Evolutionary conservation across 2,888 invertebrate genomes (phyloP).

Genomic region (Molanna angustata): DNA sequence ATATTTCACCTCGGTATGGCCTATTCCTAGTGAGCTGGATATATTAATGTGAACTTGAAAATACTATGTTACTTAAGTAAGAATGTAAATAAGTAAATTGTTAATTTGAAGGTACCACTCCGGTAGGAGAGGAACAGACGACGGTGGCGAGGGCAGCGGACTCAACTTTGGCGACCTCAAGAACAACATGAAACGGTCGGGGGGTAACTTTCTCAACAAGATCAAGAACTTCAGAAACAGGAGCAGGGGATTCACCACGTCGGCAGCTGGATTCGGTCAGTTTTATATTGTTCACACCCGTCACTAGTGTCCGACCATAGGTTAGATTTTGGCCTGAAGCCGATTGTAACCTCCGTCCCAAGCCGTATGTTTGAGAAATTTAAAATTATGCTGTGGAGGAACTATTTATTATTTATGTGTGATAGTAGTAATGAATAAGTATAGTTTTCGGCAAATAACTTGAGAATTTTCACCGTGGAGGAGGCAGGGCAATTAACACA

Average conservation of each 20-base stretch:
- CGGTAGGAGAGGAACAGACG: constrained; percentile 18
- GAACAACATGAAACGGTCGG: constrained; percentile 52
- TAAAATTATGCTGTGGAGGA: too few relatives aligned
- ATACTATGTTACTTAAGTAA: neutral
- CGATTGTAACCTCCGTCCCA: too few relatives aligned
- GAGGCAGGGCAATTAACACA: too few relatives aligned
- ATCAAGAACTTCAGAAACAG: constrained; percentile 54
- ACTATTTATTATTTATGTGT: too few relatives aligned
- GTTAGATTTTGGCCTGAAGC: too few relatives aligned
- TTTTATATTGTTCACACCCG: too few relatives aligned
- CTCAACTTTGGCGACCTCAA: constrained; percentile 42
- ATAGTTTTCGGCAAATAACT: too few relatives aligned
- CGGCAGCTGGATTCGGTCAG: constrained; percentile 23
- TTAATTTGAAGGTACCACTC: constrained; percentile 24
- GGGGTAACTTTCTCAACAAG: constrained; percentile 50
- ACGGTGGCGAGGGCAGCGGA: constrained; percentile 21
- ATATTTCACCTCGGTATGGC: neutral
- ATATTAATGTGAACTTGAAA: neutral
- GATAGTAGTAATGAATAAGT: too few relatives aligned
- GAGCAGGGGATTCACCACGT: constrained; percentile 37
- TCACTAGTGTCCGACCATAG: too few relatives aligned
- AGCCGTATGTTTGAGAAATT: too few relatives aligned
- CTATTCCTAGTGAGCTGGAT: too few relatives aligned
- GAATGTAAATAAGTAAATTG: neutral
- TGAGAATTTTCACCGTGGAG: too few relatives aligned